Conservation (phyloP, 2,797 vertebrate species). For the Oreochromis grahami region DNA sequence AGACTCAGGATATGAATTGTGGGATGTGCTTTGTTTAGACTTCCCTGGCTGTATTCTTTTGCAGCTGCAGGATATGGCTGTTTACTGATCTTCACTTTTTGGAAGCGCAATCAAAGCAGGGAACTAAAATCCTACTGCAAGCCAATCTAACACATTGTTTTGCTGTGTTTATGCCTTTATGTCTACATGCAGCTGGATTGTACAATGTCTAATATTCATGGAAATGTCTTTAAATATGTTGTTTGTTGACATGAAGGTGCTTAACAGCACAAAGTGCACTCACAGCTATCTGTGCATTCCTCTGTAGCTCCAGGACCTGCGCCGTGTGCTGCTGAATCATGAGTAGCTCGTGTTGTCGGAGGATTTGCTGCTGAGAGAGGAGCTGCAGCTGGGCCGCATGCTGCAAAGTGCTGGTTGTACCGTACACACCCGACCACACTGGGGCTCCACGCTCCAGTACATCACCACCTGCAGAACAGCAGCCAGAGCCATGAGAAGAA, state of each 20-base stretch:
- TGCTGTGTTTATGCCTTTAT: neutral
- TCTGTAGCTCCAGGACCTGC: constrained; percentile 93
- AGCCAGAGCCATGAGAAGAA: neutral
- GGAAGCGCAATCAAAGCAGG: neutral
- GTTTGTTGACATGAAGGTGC: neutral
- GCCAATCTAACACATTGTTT: neutral
- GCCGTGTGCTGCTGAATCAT: constrained; percentile 96
- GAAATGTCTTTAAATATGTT: neutral
- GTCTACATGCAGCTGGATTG: neutral
- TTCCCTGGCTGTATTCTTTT: neutral
- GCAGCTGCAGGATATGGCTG: neutral
- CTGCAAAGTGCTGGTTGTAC: constrained; percentile 86
- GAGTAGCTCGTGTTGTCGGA: constrained; percentile 93
- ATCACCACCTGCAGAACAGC: constrained; percentile 75
- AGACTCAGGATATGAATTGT: neutral
- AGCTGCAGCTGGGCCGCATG: constrained; percentile 97
- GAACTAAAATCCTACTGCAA: neutral
- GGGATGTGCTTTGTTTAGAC: neutral
- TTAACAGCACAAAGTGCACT: constrained; percentile 25
- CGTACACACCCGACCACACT: constrained; percentile 90
- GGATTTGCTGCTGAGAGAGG: constrained; percentile 95
- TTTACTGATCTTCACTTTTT: neutral
- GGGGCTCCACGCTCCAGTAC: constrained; percentile 90
- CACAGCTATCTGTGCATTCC: constrained; percentile 91
- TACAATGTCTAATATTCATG: neutral